Evolutionary conservation across 1,140 invertebrate species (phyloP), one percentile per base, ranked within the genome.

Genomic region (Drosophila teissieri): DNA sequence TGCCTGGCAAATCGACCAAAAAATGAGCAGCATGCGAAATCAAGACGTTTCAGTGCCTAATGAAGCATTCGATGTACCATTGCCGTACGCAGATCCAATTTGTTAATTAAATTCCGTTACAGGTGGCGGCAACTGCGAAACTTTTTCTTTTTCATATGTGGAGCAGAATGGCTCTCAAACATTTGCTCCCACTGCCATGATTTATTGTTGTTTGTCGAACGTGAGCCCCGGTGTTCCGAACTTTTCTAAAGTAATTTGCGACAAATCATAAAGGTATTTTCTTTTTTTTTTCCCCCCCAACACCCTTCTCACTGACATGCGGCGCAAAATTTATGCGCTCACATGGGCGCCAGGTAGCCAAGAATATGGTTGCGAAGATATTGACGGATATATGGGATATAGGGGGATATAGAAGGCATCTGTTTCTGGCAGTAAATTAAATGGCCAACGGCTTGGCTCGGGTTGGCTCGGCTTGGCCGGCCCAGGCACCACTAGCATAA

Each of bases 191-290:
- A 40, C 11, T 39, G 15, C 74, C 45, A 46, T 86, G 83, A 86
- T 86, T 86, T 86, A 86, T 89, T 83, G 70, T 83, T 86, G 83
- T 86, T 89, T 86, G 84, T 89, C 76, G 83, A 89, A 89, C 70
- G 73, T 78, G 74, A 56, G 64, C 51, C 63, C 56, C 73, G 65
- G 51, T 69, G 73, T 36, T 70, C 62, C 60, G 72, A 86, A 88
- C 60, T 89, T 86, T 86, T 89, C 79, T 83, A 89, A 86, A 86
- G 84, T 89, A 76, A 86, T 86, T 86, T 86, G 83, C 79, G 83
- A 86, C 83, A 86, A 86, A 86, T 86, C 83, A 86, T 89, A 83
- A 79, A 88, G 56, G 75, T 67, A 86, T 76, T 75, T 75, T 17
- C 40, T 73, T 44, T 45, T 44, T 49, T 48, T 51, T 37, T 14